phyloP scores from a whole-genome alignment of 2,113 vertebrate species.

The Porphyrio hochstetteri region DNA sequence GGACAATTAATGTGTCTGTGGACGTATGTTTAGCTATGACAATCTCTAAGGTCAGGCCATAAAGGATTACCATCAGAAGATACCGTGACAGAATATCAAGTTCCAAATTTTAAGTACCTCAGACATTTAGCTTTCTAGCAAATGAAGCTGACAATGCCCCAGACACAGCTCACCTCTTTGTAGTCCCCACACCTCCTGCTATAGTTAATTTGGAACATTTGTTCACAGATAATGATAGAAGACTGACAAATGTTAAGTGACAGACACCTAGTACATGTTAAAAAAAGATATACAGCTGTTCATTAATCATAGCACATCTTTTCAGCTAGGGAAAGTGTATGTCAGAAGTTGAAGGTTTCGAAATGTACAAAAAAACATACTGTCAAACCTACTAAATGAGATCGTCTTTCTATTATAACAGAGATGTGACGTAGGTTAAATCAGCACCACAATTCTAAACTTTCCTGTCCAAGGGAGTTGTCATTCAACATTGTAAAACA shows the following conservation, averaged over 20 bases:
- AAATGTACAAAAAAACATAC: slow-evolving; percentile 4
- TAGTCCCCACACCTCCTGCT: neutral
- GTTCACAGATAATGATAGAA: slow-evolving; percentile 36
- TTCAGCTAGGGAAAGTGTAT: neutral
- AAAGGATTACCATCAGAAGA: neutral
- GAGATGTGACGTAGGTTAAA: neutral
- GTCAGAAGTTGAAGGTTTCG: neutral
- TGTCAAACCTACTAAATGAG: slow-evolving; percentile 13
- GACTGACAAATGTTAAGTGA: slow-evolving; percentile 55
- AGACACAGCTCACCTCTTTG: neutral
- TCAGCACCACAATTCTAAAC: neutral
- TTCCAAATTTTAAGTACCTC: slow-evolving; percentile 15
- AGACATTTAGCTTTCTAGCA: slow-evolving; percentile 5
- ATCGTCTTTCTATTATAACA: neutral
- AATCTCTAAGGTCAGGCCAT: neutral
- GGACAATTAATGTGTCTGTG: neutral
- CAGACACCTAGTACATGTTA: slow-evolving; percentile 19
- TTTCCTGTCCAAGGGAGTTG: neutral
- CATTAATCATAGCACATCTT: slow-evolving; percentile 16
- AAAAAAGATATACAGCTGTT: slow-evolving; percentile 16
- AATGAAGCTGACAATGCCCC: neutral
- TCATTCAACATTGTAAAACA: neutral
- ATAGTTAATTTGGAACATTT: slow-evolving; percentile 52
- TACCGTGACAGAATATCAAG: neutral
- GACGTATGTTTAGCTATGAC: neutral